phyloP scores from a whole-genome alignment of 2,888 invertebrate species.

The Drosophila sordidula region DNA sequence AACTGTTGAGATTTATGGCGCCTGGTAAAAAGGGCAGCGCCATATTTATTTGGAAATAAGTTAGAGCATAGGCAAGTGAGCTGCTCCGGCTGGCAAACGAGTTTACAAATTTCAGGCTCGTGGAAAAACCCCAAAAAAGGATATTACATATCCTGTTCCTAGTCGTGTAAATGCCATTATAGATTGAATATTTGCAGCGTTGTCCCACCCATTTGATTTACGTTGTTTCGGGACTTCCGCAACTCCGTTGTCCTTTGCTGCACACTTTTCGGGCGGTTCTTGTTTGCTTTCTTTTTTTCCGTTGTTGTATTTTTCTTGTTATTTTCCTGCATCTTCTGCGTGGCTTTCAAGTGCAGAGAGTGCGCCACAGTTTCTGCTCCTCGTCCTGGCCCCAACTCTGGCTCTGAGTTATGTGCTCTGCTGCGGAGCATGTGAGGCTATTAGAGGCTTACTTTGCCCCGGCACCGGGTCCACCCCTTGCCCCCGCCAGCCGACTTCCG shows the following conservation, averaged over 20 bases:
- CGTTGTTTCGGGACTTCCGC: constrained; percentile 62
- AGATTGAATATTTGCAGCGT: constrained; percentile 75
- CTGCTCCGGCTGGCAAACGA: constrained; percentile 28
- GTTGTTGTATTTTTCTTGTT: too few species aligned
- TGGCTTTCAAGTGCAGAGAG: constrained; percentile 45
- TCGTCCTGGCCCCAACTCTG: constrained; percentile 28
- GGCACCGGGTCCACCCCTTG: background rate
- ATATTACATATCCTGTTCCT: constrained; percentile 82
- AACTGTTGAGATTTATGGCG: constrained; percentile 74
- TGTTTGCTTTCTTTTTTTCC: constrained; percentile 9
- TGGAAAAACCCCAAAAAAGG: constrained; percentile 55
- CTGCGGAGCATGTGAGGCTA: constrained; percentile 61
- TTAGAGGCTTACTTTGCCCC: constrained; percentile 53
- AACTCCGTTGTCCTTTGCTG: constrained; percentile 39
- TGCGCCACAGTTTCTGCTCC: constrained; percentile 48
- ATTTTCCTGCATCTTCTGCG: constrained; percentile 30
- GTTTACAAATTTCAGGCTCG: constrained; percentile 50
- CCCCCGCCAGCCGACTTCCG: constrained; percentile 16
- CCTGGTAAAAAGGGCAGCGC: constrained; percentile 56
- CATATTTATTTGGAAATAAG: constrained; percentile 73
- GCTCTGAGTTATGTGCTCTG: constrained; percentile 57
- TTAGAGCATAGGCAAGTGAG: constrained; percentile 51
- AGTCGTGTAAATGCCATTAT: constrained; percentile 78
- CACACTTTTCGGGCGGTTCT: constrained; percentile 8
- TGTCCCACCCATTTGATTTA: constrained; percentile 65